These are phyloP conservation scores for Peromyscus polionotus DNA, from an alignment of 2,113 vertebrate genomes.

Conservation along the genomic window DNA sequence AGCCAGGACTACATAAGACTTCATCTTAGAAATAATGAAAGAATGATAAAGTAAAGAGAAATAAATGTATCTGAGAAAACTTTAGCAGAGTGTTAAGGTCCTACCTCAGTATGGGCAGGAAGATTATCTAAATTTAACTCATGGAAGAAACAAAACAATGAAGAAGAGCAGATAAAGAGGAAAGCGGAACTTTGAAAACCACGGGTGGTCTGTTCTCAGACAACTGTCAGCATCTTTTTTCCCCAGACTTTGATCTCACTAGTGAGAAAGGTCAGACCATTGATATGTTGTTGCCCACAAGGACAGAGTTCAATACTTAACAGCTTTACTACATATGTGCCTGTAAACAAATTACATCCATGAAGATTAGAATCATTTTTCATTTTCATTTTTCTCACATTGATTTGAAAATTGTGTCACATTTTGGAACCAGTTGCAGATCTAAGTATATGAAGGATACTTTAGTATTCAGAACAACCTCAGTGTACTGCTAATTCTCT, in stretches of 20 bases:
- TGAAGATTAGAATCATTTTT: not conserved
- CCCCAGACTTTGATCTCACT: not conserved
- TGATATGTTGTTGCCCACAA: not conserved
- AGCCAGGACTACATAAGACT: not conserved
- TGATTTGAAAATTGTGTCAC: not conserved
- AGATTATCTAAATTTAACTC: not conserved
- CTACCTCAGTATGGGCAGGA: not conserved
- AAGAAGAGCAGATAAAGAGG: not conserved
- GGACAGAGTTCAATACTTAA: not conserved
- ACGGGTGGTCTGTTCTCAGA: not conserved
- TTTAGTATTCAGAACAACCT: not conserved
- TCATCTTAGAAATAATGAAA: too few relatives aligned
- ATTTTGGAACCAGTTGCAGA: not conserved
- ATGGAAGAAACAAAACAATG: not conserved
- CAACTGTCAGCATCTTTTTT: not conserved
- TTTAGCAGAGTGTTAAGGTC: not conserved
- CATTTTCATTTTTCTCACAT: not conserved
- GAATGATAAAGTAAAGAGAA: not conserved
- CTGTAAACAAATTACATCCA: not conserved
- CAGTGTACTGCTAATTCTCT: too few relatives aligned
- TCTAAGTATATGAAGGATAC: fast-evolving
- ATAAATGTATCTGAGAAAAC: not conserved
- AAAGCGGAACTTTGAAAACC: fast-evolving
- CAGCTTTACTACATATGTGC: not conserved
- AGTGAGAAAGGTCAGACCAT: not conserved